Evolutionary conservation across 1,140 invertebrate species (phyloP).

Genomic region (Drosophila rufa): DNA sequence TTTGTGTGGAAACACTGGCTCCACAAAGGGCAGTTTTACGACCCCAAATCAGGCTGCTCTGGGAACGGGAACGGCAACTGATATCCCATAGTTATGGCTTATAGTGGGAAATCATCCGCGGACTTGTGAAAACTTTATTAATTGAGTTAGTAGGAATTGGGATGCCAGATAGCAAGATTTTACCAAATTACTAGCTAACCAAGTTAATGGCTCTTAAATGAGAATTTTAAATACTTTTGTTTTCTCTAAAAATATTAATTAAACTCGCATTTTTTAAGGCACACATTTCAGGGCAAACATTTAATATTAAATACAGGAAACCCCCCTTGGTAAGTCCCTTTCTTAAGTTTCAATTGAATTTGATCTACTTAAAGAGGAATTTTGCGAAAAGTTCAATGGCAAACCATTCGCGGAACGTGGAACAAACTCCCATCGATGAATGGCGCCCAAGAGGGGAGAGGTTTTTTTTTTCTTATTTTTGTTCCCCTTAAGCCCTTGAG

Average conservation of each 20-base stretch:
- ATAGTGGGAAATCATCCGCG: constrained; percentile 15
- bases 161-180: constrained; percentile 10
- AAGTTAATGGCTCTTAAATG: neutral
- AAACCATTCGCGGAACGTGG: constrained; percentile 33
- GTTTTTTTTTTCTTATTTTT: neutral
- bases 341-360: constrained; percentile 13
- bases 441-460: constrained; percentile 57
- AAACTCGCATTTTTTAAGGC: neutral
- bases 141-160: constrained; percentile 43
- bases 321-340: neutral
- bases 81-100: constrained; percentile 22
- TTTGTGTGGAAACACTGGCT: constrained; percentile 61
- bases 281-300: neutral
- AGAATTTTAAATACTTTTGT: neutral
- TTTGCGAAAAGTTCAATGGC: constrained; percentile 61
- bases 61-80: constrained; percentile 36
- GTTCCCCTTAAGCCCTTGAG: constrained; percentile 2
- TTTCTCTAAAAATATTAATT: neutral
- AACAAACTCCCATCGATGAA: constrained; percentile 49
- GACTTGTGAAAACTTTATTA: constrained; percentile 55
- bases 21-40: constrained; percentile 30
- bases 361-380: constrained; percentile 60
- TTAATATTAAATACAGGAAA: constrained; percentile 19
- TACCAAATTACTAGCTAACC: neutral
- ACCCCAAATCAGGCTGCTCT: constrained; percentile 19